phyloP scores from a whole-genome alignment of 2,797 vertebrate species.

The Steatocranus sp. region DNA sequence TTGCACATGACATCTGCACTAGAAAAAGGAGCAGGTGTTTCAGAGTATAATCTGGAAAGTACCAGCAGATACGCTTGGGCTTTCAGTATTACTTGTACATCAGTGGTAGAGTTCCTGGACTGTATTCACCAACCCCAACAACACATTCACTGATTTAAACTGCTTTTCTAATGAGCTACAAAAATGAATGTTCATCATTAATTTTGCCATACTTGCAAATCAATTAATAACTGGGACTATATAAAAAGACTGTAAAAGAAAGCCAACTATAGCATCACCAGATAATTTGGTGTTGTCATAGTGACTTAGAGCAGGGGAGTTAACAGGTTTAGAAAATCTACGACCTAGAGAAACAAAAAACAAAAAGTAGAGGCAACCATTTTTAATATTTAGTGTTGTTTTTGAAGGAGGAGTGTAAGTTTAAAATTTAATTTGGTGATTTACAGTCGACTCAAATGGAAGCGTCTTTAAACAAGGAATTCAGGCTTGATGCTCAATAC shows the following conservation, averaged over 20 bases:
- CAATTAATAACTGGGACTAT: not conserved
- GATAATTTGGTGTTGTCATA: not conserved
- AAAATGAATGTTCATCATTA: not conserved
- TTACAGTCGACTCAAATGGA: not conserved
- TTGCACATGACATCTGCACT: not conserved
- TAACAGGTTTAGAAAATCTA: not conserved
- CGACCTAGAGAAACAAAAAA: not conserved
- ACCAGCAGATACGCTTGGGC: not conserved
- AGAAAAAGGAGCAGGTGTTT: not conserved
- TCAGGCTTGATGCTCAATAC: conserved; percentile 2
- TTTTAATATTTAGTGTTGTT: not conserved
- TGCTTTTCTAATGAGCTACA: not conserved
- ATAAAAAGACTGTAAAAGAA: not conserved
- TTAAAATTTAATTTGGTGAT: not conserved
- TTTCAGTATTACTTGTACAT: not conserved
- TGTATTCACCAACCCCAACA: not conserved
- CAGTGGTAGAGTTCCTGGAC: not conserved
- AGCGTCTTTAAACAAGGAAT: not conserved
- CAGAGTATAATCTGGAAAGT: not conserved
- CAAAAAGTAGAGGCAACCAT: not conserved
- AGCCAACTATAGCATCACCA: not conserved
- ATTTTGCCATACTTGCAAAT: not conserved
- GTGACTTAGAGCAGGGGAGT: not conserved
- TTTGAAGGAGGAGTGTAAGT: not conserved
- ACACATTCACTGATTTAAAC: not conserved